These are phyloP conservation scores for Caenorhabditis doughertyi DNA, from an alignment of 2,888 invertebrate genomes.

Conservation along the genomic window DNA sequence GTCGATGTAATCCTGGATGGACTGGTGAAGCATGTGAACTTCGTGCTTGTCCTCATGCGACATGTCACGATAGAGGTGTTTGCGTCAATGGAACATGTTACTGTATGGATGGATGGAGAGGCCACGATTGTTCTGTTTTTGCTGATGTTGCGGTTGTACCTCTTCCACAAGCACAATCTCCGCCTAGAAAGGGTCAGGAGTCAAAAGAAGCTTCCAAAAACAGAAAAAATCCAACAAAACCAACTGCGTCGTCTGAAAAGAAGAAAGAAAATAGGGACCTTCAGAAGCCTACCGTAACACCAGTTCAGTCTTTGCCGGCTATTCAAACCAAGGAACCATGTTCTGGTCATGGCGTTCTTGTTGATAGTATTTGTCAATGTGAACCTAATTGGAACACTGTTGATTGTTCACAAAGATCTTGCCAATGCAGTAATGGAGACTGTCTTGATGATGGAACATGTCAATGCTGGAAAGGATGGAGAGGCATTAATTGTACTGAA, in stretches of 20 bases:
- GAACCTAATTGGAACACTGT: conserved; percentile 83
- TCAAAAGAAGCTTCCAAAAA: conserved; percentile 14
- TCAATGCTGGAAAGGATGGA: conserved; percentile 98
- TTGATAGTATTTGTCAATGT: conserved; percentile 95
- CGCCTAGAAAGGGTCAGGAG: conserved; percentile 11
- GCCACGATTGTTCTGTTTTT: conserved; percentile 88
- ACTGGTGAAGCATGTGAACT: conserved; percentile 75
- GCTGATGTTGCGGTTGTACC: conserved; percentile 37
- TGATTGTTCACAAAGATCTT: conserved; percentile 70
- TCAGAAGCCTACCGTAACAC: conserved; percentile 1
- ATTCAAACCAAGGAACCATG: conserved; percentile 84
- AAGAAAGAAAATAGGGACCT: conserved; percentile 45
- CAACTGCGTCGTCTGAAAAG: conserved; percentile 8
- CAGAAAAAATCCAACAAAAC: conserved; percentile 1
- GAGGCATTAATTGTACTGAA: conserved; percentile 94
- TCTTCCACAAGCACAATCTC: conserved; percentile 16
- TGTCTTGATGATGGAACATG: conserved; percentile 87
- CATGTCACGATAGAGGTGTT: conserved; percentile 94
- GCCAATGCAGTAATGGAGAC: conserved; percentile 69
- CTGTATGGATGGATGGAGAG: conserved; percentile 97
- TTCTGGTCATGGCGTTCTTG: conserved; percentile 91
- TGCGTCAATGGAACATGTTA: conserved; percentile 94
- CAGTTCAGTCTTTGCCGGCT: neutral
- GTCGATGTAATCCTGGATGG: conserved; percentile 88
- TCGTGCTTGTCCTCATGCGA: conserved; percentile 86